Evolutionary conservation across 2,113 vertebrate genomes (phyloP).

Genomic region (Bucco capensis): DNA sequence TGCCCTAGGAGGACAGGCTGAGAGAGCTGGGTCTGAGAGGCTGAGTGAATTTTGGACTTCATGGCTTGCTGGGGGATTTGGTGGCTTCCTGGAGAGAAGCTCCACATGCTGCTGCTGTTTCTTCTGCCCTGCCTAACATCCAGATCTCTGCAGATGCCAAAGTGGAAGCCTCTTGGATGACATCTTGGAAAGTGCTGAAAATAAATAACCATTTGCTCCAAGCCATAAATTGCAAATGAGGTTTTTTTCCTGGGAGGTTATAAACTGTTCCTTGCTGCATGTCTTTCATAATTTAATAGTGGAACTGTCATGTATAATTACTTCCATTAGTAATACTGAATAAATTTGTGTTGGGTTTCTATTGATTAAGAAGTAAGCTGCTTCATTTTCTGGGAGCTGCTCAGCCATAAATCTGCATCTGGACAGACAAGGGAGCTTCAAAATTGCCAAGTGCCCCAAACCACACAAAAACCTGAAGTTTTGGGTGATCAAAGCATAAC

Average conservation of each 20-base stretch:
- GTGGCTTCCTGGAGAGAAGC: not conserved
- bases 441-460: not conserved
- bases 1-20: too few relatives aligned
- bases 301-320: constrained; percentile 28
- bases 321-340: constrained; percentile 31
- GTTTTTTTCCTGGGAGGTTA: constrained; percentile 33
- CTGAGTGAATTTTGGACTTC: not conserved
- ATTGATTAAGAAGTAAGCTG: constrained; percentile 52
- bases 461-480: not conserved
- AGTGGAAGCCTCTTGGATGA: not conserved
- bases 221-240: constrained; percentile 16
- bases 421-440: not conserved
- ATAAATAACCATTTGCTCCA: constrained; percentile 36
- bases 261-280: not conserved
- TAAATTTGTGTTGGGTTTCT: constrained; percentile 50
- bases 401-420: constrained; percentile 2
- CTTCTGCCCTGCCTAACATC: not conserved
- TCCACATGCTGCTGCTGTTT: not conserved
- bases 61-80: not conserved
- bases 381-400: constrained; percentile 10
- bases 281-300: constrained; percentile 40
- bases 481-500: not conserved
- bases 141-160: not conserved
- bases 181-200: not conserved
- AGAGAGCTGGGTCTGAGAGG: too few relatives aligned